Evolutionary conservation across 1,140 invertebrate species (phyloP).

Genomic region (Lasioglossum baleicum): DNA sequence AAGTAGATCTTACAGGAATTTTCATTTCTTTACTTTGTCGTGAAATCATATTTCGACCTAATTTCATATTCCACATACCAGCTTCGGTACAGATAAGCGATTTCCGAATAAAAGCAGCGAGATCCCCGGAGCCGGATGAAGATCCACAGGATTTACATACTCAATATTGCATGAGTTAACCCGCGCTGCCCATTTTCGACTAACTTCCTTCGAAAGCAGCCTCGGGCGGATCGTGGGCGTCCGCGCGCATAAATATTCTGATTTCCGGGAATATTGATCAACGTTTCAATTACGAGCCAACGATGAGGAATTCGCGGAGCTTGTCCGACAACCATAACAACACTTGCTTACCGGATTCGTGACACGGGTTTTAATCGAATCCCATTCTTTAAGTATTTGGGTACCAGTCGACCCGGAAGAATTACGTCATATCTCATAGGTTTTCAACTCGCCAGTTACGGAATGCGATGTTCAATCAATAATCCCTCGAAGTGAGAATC

Average conservation of each 20-base stretch:
- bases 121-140: constrained; percentile 26
- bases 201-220: neutral
- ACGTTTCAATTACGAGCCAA: constrained; percentile 29
- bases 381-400: neutral
- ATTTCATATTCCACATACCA: too few relatives aligned
- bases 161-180: constrained; percentile 33
- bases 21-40: too few relatives aligned
- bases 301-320: neutral
- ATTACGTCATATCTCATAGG: neutral
- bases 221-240: constrained; percentile 49
- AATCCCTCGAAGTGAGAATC: too few relatives aligned
- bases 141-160: constrained; percentile 61
- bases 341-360: neutral
- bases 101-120: constrained; percentile 39
- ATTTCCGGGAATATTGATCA: constrained; percentile 55
- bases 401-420: constrained; percentile 35
- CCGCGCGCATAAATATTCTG: constrained; percentile 58
- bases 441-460: too few relatives aligned
- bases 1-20: too few relatives aligned
- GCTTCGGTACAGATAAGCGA: too few relatives aligned
- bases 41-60: too few relatives aligned
- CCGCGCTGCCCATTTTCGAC: constrained; percentile 6
- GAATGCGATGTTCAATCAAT: too few relatives aligned
- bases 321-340: neutral
- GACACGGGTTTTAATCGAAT: constrained; percentile 4